Conservation (phyloP, 2,888 invertebrate genomes). For the Pasiphila rectangulata region DNA sequence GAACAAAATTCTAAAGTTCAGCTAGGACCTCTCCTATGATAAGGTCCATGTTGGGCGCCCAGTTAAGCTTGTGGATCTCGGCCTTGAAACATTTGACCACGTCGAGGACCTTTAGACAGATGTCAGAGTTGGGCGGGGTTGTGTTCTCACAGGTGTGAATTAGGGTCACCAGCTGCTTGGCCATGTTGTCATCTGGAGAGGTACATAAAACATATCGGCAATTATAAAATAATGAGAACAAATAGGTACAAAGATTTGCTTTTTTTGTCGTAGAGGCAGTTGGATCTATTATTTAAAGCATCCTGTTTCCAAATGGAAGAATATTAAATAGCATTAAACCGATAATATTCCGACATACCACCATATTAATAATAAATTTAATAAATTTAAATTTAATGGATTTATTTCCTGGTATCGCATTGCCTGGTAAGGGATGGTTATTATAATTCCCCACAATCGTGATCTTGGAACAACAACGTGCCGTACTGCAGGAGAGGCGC, state of each 20-base stretch:
- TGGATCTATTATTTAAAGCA: too few species aligned
- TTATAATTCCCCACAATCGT: not conserved
- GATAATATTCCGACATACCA: too few species aligned
- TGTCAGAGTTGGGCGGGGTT: slow-evolving; percentile 28
- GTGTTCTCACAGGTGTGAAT: slow-evolving; percentile 45
- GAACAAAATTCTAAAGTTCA: slow-evolving; percentile 36
- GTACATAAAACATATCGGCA: not conserved
- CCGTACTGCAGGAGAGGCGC: not conserved
- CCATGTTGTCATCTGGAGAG: slow-evolving; percentile 48
- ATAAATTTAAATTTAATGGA: too few species aligned
- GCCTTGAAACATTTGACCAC: slow-evolving; percentile 54
- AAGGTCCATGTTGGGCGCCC: slow-evolving; percentile 52
- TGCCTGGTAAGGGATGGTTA: too few species aligned
- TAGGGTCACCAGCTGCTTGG: slow-evolving; percentile 45
- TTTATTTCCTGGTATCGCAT: too few species aligned
- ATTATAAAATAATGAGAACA: too few species aligned
- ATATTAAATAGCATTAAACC: too few species aligned
- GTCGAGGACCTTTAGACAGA: slow-evolving; percentile 42
- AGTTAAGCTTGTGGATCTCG: slow-evolving; percentile 54
- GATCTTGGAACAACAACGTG: not conserved
- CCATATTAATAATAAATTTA: too few species aligned
- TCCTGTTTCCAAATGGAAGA: too few species aligned
- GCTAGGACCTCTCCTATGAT: slow-evolving; percentile 48
- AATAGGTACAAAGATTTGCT: too few species aligned
- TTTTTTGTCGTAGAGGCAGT: too few species aligned